A percentile compares a stretch with the other conserved stretches of the same genome.
These are phyloP conservation scores for Corvus cornix DNA, from an alignment of 2,113 vertebrate genomes.

Conservation along the genomic window DNA sequence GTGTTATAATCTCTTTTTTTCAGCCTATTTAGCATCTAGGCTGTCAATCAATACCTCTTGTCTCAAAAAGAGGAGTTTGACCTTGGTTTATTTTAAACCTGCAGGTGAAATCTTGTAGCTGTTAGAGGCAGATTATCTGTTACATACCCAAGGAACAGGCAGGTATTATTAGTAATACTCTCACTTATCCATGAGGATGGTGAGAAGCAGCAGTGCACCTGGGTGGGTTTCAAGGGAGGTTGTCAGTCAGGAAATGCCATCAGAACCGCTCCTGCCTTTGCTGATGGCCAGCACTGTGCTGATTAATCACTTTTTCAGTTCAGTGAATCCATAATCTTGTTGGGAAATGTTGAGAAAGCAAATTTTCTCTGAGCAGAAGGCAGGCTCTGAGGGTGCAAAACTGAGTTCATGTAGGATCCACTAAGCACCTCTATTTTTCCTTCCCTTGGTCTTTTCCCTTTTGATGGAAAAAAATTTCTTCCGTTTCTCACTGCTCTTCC, in stretches of 20 bases:
- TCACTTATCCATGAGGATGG: not conserved
- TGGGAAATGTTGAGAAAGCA: not conserved
- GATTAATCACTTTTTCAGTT: not conserved
- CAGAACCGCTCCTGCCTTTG: fast-evolving
- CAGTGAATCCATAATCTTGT: not conserved
- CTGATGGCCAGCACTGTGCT: not conserved
- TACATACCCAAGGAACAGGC: not conserved
- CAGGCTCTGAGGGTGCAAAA: not conserved
- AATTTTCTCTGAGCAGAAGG: not conserved
- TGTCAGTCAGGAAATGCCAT: not conserved
- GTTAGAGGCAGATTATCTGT: not conserved
- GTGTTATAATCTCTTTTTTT: not conserved
- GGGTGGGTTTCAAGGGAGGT: not conserved
- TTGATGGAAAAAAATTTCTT: not conserved
- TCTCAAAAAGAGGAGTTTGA: not conserved
- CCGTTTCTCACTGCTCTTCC: not conserved
- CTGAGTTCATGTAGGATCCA: not conserved
- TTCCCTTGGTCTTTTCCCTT: not conserved
- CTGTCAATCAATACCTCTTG: not conserved
- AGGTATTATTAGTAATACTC: not conserved
- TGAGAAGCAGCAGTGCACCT: not conserved
- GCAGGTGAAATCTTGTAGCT: not conserved
- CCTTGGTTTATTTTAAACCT: not conserved
- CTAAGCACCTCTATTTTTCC: not conserved
- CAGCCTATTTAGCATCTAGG: not conserved